Evolutionary conservation across 53 echinoderm and acorn worm genomes (phyloP), one percentile per base, ranked within the genome.

Genomic region (Apostichopus leukothele): DNA sequence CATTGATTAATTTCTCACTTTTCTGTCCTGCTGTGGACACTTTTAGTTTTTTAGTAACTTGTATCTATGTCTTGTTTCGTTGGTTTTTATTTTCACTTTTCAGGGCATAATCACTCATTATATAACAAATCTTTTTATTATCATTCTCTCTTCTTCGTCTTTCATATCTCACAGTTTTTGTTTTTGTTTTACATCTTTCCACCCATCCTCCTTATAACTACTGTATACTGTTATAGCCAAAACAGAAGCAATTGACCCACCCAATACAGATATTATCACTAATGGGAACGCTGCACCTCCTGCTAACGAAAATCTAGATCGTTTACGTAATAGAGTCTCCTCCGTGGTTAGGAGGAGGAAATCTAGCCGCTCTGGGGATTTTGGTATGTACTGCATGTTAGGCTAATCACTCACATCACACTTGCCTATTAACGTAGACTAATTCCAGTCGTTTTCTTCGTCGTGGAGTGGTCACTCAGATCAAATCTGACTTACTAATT

Each of bases 261-360:
- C 71, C 67, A 86, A 23, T 67, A 50, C 67, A 25, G 86, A 86
- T 67, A 86, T 67, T 86, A 67, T 86, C 67, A 67, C 67, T 67
- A 86, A 86, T 86, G 86, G 86, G 86, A 86, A 86, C 61, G 50
- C 86, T 16, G 86, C 86, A 67, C 83, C 83, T 63, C 59, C 61
- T 67, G 86, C 86, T 86, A 86, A 86, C 61, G 86, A 86, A 59
- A 86, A 71, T 86, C 86, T 86, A 67, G 86, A 86, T 86, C 86
- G 86, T 68, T 67, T 86, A 25, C 50, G 86, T 20, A 86, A 86
- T 51, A 86, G 86, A 63, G 96, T 96, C 13, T 91, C 96, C 77
- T 92, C 96, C 20, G 89, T 96, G 26, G 93, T 93, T 75, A 86
- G 93, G 77, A 92, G 92, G 75, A 92, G 96, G 75, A 93, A 92